These are phyloP conservation scores for Rhizomys pruinosus DNA, from an alignment of 2,113 vertebrate species.

Conservation along the genomic window DNA sequence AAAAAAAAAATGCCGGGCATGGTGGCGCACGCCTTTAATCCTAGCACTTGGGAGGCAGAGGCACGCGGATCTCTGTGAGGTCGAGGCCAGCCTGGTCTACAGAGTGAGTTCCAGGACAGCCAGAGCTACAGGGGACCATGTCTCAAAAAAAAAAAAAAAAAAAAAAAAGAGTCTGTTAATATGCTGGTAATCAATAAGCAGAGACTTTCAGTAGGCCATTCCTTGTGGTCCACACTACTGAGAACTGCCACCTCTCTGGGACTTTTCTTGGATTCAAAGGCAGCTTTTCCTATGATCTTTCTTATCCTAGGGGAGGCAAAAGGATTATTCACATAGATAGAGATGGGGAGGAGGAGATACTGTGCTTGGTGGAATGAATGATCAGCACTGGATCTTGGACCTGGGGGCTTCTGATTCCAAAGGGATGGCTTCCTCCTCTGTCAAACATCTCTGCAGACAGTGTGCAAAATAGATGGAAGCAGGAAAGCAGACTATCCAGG, in stretches of 20 bases:
- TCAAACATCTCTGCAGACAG: neutral
- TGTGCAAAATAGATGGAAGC: conserved; percentile 28
- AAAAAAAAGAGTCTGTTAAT: neutral
- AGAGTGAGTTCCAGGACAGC: too few relatives aligned
- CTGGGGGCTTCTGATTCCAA: neutral
- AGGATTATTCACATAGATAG: neutral
- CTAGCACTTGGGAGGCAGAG: too few relatives aligned
- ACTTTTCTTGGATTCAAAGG: neutral
- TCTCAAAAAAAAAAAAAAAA: too few relatives aligned
- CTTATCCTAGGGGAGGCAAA: neutral
- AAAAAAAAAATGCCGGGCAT: too few relatives aligned
- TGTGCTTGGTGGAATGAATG: neutral
- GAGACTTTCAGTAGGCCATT: neutral
- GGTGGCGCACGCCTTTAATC: too few relatives aligned
- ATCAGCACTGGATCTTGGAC: neutral
- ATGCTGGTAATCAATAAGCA: neutral
- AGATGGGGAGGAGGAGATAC: neutral
- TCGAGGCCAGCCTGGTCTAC: too few relatives aligned
- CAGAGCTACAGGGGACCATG: too few relatives aligned
- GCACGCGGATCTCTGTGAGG: too few relatives aligned
- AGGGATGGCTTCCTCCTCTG: neutral
- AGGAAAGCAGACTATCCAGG: neutral
- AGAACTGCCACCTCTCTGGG: neutral
- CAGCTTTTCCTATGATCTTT: neutral
- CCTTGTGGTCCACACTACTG: neutral